Base-by-base conservation (phyloP, 2,888 invertebrate genomes). In the Gasteruption jaculator region DNA sequence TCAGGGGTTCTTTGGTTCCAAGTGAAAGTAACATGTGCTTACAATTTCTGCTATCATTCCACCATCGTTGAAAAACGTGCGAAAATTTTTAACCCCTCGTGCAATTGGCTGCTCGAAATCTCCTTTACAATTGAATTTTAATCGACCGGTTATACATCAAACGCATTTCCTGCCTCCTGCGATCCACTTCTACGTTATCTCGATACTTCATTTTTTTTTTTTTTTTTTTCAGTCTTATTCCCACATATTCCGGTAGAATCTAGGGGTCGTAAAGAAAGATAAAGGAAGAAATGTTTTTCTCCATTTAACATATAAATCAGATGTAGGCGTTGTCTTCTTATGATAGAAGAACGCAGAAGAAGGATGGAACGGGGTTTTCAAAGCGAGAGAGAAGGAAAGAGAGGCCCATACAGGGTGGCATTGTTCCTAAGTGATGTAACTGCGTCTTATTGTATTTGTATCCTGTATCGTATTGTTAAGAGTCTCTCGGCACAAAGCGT, bases 361-460 rank as follows among this genome's bases (percentile, higher is more conserved):
- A 42, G 32, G 43, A 46, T 38, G 20, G 34, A 8, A 11, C 12
- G 20, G 10, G 25, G 21, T 7, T n/a, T n/a, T 34, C 43, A 38
- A 21, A 41, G 31, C 33, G 44, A 48, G 47, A 36, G 38, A 18
- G 43, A 34, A 42, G 38, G 41, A 24, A 38, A 48, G 46, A 45
- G 54, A 40, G 49, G 40, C 43, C 46, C 42, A 54, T 45, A 46
- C 41, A 39, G 60, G 56, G 54, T 53, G 51, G 63, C 60, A 68
- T 70, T 70, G 68, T 70, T 69, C 68, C 68, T 69, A 70, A 70
- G 69, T 69, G 70, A 70, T 69, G 67, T 70, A 70, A 69, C 70
- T 69, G 67, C 68, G 68, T 69, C 68, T 70, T 70, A 70, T 70
- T 70, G 70, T 69, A 69, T 70, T 69, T 70, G 69, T 69, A 69